These are phyloP conservation scores for Hydrochoerus hydrochaeris DNA, from an alignment of 2,113 vertebrate genomes.

Conservation along the genomic window DNA sequence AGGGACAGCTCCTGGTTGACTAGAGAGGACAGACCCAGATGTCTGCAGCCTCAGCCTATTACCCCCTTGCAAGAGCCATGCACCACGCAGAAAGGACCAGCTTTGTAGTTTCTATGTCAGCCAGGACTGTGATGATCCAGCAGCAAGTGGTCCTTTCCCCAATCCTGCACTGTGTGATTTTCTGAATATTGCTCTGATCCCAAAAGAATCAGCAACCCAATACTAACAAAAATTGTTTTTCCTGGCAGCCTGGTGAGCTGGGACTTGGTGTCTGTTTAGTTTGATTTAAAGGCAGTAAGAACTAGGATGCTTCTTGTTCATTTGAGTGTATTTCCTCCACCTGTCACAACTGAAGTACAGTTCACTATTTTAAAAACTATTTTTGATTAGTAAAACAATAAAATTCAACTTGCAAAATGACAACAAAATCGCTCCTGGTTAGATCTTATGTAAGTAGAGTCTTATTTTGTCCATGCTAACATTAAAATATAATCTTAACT, in stretches of 20 bases:
- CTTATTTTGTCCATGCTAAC: constrained; percentile 3
- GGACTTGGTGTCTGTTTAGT: background rate
- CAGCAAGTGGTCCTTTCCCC: background rate
- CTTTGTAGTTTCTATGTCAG: background rate
- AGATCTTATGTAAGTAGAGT: background rate
- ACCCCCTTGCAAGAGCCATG: background rate
- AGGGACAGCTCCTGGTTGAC: background rate
- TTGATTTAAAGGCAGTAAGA: constrained; percentile 30
- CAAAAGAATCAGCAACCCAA: background rate
- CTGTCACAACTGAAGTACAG: background rate
- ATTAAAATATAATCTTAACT: constrained; percentile 37
- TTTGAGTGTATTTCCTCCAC: constrained; percentile 2
- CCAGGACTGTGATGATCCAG: background rate
- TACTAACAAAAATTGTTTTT: background rate
- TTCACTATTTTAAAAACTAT: constrained; percentile 29
- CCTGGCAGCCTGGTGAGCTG: background rate
- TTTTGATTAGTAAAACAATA: constrained; percentile 55
- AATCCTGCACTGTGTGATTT: background rate
- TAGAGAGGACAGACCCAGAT: background rate
- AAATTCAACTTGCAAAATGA: constrained; percentile 49
- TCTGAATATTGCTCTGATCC: background rate
- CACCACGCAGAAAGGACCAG: background rate
- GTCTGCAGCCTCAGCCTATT: background rate
- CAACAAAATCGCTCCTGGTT: background rate
- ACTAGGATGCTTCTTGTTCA: background rate